Base-by-base conservation (phyloP, 2,113 vertebrate genomes). In the Capreolus pygargus region DNA sequence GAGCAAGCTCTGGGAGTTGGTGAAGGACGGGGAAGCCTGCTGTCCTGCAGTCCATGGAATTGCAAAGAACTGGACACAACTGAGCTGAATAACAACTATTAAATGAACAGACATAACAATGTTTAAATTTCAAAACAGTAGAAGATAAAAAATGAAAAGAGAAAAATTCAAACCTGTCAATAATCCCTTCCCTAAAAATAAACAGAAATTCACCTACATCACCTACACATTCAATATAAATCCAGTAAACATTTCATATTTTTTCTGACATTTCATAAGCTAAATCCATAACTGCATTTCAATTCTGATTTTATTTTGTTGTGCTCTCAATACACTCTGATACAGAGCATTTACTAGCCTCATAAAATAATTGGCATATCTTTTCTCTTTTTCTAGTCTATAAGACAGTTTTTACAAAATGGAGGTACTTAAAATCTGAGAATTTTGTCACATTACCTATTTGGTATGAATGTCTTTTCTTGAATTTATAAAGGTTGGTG, bases 1-100 rank as follows among this genome's bases (percentile, higher is more conserved):
- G 67, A 23, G 19, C 19, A 70, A 70, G n/a, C 67, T 70, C n/a
- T 39, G 67, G 67, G 67, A 12, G n/a, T 11, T 70, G n/a, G n/a
- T 70, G 10, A 70, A 39, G 19, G 67, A 23, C 19, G 6, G n/a
- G n/a, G 67, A 70, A 70, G 67, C n/a, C 67, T 39, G 67, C n/a
- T 0, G 0, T 39, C n/a, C 19, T 70, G 19, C 9, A 39, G n/a
- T 70, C n/a, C 19, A 39, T 39, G n/a, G 19, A 70, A 21, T 12
- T 70, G 67, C 67, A 39, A 70, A 70, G 19, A 70, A 70, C 6
- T 70, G n/a, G 67, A 70, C 19, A 39, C 0, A 0, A 39, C n/a
- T 23, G n/a, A 70, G 19, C 19, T 39, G 67, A 70, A 39, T 39
- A 39, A 70, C n/a, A 76, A 76, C 36, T 43, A 27, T 76, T 76